A percentile compares a stretch with the other conserved stretches of the same genome.
Conservation (phyloP, 2,113 vertebrate species). For the Archocentrus centrarchus region DNA sequence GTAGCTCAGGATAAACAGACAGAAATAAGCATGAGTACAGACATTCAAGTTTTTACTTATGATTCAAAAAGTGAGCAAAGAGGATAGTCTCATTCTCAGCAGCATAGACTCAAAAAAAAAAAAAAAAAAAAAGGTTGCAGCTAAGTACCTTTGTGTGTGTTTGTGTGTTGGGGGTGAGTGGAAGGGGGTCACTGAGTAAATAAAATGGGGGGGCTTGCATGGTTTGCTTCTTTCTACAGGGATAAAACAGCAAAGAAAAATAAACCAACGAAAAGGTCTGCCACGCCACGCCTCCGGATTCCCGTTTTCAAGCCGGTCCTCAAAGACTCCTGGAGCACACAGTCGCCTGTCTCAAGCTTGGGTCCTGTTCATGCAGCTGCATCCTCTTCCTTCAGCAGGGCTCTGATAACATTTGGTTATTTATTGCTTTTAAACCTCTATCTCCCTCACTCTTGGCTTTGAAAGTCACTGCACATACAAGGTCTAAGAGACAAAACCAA, state of each 20-base stretch:
- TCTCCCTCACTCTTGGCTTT: conserved; percentile 75
- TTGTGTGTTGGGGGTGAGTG: neutral
- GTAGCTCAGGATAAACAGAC: neutral
- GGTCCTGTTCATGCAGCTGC: conserved; percentile 85
- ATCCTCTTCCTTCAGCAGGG: conserved; percentile 84
- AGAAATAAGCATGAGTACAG: neutral
- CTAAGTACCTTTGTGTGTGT: neutral
- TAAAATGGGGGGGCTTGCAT: conserved; percentile 35
- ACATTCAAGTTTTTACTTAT: neutral
- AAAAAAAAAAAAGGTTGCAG: neutral
- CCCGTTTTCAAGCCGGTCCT: conserved; percentile 75
- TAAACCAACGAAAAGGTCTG: conserved; percentile 67
- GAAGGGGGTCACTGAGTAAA: conserved; percentile 20
- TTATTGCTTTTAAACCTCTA: conserved; percentile 83
- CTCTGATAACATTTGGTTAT: conserved; percentile 85
- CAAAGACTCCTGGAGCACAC: conserved; percentile 79
- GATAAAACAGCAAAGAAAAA: conserved; percentile 81
- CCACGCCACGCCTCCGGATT: conserved; percentile 72
- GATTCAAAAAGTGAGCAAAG: neutral
- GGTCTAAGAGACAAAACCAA: conserved; percentile 68
- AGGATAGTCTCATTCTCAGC: neutral
- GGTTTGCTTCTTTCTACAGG: conserved; percentile 51
- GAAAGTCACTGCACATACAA: conserved; percentile 74
- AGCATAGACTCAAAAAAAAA: neutral
- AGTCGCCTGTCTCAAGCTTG: conserved; percentile 72